Evolutionary conservation across 2,888 invertebrate species (phyloP).

Genomic region (Chloroclysta siterata): DNA sequence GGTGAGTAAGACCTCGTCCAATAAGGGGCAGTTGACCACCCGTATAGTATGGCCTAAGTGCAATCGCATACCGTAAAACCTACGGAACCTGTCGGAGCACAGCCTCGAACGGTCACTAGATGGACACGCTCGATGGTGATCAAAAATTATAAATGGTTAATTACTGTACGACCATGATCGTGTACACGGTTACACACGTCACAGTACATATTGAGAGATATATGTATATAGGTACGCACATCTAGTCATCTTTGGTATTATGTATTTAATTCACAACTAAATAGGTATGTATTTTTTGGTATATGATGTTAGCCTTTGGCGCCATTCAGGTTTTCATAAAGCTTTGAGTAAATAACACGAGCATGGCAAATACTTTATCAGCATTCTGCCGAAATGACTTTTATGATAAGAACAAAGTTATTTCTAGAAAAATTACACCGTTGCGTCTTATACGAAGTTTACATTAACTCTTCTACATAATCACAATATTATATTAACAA

Average conservation of each 20-base stretch:
- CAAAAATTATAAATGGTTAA: conserved; percentile 76
- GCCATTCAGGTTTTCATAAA: conserved; percentile 48
- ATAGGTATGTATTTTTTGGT: conserved; percentile 1
- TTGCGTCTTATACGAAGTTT: background rate
- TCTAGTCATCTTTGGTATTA: conserved; percentile 17
- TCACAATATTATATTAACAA: too few relatives aligned
- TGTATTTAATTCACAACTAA: conserved; percentile 17
- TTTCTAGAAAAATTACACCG: background rate
- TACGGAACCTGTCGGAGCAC: conserved; percentile 68
- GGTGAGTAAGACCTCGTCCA: conserved; percentile 47
- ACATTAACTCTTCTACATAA: too few relatives aligned
- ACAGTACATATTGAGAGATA: conserved; percentile 41
- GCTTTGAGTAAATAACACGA: conserved; percentile 51
- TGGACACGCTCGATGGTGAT: conserved; percentile 68
- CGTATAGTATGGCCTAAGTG: conserved; percentile 52
- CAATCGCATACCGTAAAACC: conserved; percentile 54
- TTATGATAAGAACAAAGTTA: conserved; percentile 40
- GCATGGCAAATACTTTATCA: conserved; percentile 55
- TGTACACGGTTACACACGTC: conserved; percentile 44
- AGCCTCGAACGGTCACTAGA: conserved; percentile 48
- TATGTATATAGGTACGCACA: background rate
- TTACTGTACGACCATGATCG: conserved; percentile 56
- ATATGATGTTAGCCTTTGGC: conserved; percentile 39
- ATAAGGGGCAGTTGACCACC: conserved; percentile 67
- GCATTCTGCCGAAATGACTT: conserved; percentile 50